Base-by-base conservation (phyloP, 1,140 invertebrate species). In the Brachionus rubens region DNA sequence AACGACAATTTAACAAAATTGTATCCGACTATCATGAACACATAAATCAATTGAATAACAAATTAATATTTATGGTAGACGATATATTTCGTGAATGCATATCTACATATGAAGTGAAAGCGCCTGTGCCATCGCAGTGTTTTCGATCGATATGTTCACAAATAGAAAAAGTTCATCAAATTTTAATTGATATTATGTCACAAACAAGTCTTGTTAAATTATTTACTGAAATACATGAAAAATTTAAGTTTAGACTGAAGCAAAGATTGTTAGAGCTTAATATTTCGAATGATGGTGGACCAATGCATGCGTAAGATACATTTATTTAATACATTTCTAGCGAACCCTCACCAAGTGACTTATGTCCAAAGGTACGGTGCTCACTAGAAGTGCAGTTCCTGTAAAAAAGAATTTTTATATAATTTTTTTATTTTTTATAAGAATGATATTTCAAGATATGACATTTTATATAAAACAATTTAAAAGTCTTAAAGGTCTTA, bases 81-180 rank as follows among this genome's bases (percentile, higher is more conserved):
- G 91, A 90, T 80, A 89, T 94, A 79, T 84, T 96, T 16, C 88
- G 88, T 36, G 88, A 87, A 14, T 56, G 28, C 40, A 33, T 79
- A 19, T 46, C 67, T n/a, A 48, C 33, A 5, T 77, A 70, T 68
- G 92, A 94, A 82, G 93, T 94, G 0, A 91, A 92, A 80, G 93
- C 94, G 24, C 94, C 95, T 1, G 91, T 97, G 78, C 96, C 96
- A 33, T 98, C 95, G 1, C 89, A 90, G 80, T 90, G 90, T 80
- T 96, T 98, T 84, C 89, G 92, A 77, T 91, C 90, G 84, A 92
- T 98, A 80, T 94, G 92, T 65, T 90, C 91, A 83, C 92, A 96
- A 83, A 87, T 97, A 81, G 89, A 90, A 3, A 96, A 95, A 85
- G 86, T 97, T 65, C 92, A 98, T 82, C 93, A 96, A 86, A 93